These are phyloP conservation scores for Magallana angulata DNA, from an alignment of 1,140 invertebrate genomes.

Conservation along the genomic window DNA sequence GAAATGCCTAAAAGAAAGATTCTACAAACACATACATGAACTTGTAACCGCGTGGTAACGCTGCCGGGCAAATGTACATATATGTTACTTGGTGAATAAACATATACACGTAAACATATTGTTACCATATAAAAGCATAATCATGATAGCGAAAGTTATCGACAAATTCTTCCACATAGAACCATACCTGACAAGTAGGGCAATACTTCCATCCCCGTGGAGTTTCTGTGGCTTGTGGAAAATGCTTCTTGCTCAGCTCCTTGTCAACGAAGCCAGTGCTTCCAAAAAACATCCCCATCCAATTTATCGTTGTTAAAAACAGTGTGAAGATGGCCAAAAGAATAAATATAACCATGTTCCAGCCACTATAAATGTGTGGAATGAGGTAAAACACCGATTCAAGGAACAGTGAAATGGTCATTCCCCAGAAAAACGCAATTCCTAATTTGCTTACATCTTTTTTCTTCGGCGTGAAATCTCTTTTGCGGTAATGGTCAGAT, in stretches of 20 bases:
- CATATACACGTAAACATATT: too few relatives aligned
- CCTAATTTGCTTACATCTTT: conserved; percentile 50
- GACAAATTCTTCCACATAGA: not conserved
- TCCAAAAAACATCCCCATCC: conserved; percentile 60
- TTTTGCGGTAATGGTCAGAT: conserved; percentile 59
- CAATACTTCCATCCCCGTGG: conserved; percentile 57
- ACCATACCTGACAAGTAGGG: conserved; percentile 51
- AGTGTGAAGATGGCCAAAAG: conserved; percentile 51
- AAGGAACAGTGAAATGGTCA: conserved; percentile 57
- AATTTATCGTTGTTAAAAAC: conserved; percentile 56
- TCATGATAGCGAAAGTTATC: too few relatives aligned
- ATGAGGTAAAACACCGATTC: conserved; percentile 55
- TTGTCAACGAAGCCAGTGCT: conserved; percentile 53
- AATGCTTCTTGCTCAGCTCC: conserved; percentile 52
- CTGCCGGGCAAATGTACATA: too few relatives aligned
- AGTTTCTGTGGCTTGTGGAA: conserved; percentile 48
- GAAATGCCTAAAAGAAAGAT: too few relatives aligned
- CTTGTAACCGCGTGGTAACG: too few relatives aligned
- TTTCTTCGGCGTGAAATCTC: conserved; percentile 58
- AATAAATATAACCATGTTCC: conserved; percentile 22
- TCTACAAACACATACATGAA: too few relatives aligned
- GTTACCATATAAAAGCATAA: too few relatives aligned
- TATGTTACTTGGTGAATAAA: too few relatives aligned
- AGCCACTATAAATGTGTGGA: conserved; percentile 46
- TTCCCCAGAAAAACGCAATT: conserved; percentile 56